These are phyloP conservation scores for Eumeta japonica DNA, from an alignment of 1,140 invertebrate genomes.

Conservation along the genomic window DNA sequence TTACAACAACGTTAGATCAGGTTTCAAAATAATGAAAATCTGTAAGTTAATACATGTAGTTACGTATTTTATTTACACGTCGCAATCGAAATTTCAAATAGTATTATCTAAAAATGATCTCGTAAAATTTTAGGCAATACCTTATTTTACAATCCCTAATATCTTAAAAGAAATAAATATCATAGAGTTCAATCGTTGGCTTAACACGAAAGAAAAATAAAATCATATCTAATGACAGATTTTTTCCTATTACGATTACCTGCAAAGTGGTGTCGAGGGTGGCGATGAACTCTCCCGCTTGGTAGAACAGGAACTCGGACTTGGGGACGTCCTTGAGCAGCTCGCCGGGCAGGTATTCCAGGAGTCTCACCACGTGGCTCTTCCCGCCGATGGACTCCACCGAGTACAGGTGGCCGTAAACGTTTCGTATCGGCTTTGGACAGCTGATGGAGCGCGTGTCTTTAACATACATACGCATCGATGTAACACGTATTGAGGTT, in stretches of 20 bases:
- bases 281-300: conserved; percentile 69
- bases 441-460: conserved; percentile 62
- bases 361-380: conserved; percentile 67
- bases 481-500: too few species aligned
- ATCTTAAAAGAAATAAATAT: neutral
- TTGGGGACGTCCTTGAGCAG: conserved; percentile 62
- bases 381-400: conserved; percentile 57
- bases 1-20: too few species aligned
- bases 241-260: conserved; percentile 38
- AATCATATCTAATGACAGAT: neutral
- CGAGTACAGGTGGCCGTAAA: conserved; percentile 63
- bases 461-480: too few species aligned
- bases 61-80: too few species aligned
- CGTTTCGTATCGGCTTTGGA: conserved; percentile 67
- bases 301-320: conserved; percentile 63
- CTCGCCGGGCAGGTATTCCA: conserved; percentile 72
- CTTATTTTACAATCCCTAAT: neutral
- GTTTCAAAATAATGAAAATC: too few species aligned
- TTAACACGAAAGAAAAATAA: neutral
- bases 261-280: conserved; percentile 67
- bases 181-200: neutral
- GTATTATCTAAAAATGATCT: too few species aligned
- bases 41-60: too few species aligned
- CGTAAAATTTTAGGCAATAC: too few species aligned
- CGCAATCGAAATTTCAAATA: too few species aligned